These are phyloP conservation scores for Diabrotica balteata DNA, from an alignment of 2,888 invertebrate species.

Conservation along the genomic window DNA sequence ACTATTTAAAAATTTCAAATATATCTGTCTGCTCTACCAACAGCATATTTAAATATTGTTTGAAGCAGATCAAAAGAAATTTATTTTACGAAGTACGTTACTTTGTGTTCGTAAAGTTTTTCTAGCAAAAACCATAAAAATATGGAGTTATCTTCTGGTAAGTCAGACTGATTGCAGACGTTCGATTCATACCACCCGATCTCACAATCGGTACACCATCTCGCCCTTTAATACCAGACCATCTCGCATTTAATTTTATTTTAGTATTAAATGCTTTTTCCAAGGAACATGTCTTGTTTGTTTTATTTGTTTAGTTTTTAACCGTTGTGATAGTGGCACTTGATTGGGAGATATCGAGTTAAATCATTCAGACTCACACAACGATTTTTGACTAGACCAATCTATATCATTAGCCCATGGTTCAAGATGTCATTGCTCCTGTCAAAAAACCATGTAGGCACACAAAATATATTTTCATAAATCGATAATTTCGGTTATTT, in stretches of 20 bases:
- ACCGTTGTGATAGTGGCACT: constrained; percentile 55
- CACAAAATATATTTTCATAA: constrained; percentile 22
- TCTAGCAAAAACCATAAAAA: neutral
- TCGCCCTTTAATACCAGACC: constrained; percentile 61
- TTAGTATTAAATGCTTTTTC: constrained; percentile 59
- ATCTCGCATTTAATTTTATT: constrained; percentile 46
- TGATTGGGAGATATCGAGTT: constrained; percentile 61
- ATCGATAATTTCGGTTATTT: neutral
- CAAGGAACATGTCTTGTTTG: constrained; percentile 59
- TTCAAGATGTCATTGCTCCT: constrained; percentile 48
- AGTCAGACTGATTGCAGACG: constrained; percentile 23
- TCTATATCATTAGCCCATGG: constrained; percentile 52
- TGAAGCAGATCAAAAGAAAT: too few relatives aligned
- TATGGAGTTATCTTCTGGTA: constrained; percentile 5
- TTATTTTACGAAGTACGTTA: too few relatives aligned
- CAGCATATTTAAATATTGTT: neutral
- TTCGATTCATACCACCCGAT: constrained; percentile 51
- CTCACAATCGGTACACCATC: constrained; percentile 57
- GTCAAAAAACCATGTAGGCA: constrained; percentile 51
- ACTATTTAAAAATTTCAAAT: constrained; percentile 10
- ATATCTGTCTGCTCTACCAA: constrained; percentile 12
- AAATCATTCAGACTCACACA: constrained; percentile 44
- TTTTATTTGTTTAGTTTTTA: constrained; percentile 41
- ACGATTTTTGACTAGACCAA: constrained; percentile 56
- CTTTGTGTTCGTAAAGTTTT: neutral